These are phyloP conservation scores for Menidia beryllina DNA, from an alignment of 2,113 vertebrate species.

Conservation along the genomic window DNA sequence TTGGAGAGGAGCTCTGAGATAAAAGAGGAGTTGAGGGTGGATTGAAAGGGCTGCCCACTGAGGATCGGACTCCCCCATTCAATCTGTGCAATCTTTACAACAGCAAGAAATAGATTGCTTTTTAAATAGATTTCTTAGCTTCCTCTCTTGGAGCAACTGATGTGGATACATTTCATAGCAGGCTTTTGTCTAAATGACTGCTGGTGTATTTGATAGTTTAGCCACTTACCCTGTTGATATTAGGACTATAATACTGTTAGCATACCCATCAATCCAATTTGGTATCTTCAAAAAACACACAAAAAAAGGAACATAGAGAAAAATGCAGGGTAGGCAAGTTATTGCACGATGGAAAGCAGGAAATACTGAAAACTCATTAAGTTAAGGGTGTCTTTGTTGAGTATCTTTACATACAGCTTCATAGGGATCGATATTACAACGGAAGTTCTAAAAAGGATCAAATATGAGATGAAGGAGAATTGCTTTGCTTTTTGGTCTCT, in stretches of 20 bases:
- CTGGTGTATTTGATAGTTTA: conserved; percentile 61
- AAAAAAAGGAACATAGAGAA: conserved; percentile 32
- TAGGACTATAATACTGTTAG: conserved; percentile 54
- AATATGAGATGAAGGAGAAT: background rate
- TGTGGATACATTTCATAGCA: conserved; percentile 78
- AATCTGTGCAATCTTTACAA: conserved; percentile 77
- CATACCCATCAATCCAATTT: conserved; percentile 29
- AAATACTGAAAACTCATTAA: conserved; percentile 54
- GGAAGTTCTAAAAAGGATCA: background rate
- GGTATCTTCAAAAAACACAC: conserved; percentile 52
- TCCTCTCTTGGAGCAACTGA: conserved; percentile 71
- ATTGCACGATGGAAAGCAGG: conserved; percentile 12
- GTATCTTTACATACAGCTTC: conserved; percentile 41
- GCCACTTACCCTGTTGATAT: conserved; percentile 62
- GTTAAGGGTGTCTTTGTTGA: conserved; percentile 41
- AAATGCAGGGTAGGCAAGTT: conserved; percentile 8
- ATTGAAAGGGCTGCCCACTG: conserved; percentile 66
- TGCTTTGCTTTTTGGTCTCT: conserved; percentile 56
- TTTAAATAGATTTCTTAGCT: conserved; percentile 83
- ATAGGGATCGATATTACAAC: conserved; percentile 56
- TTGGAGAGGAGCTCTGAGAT: conserved; percentile 69
- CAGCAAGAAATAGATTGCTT: conserved; percentile 80
- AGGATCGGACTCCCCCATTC: conserved; percentile 78
- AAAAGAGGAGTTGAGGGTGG: conserved; percentile 64
- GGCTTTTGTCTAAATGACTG: conserved; percentile 76